Base-by-base conservation (phyloP, 1,140 invertebrate genomes). In the Caenorhabditis briggsae region DNA sequence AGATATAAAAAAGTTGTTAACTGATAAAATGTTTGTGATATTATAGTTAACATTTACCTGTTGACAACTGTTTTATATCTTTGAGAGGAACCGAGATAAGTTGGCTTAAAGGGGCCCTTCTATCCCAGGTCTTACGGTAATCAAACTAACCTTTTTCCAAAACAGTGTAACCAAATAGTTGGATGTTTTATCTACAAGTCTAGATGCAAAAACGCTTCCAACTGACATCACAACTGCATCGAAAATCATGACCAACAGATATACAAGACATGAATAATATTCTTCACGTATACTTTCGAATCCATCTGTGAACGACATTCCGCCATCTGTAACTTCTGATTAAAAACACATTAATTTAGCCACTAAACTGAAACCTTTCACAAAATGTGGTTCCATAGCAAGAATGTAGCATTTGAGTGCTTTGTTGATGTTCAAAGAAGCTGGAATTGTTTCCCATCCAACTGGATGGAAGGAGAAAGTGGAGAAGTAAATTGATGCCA, bases 281-380 rank as follows among this genome's bases (percentile, higher is more conserved):
- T n/a, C 56, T 2, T 58, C 56, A n/a, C 56, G 56, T 20, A 8
- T n/a, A 58, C 56, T 58, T 18, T 8, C n/a, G n/a, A 58, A 58
- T 58, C 56, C 56, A 58, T 58, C 56, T n/a, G 56, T n/a, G n/a
- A 58, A 58, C 5, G 56, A 58, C 56, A 58, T 58, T 58, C 56
- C 56, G n/a, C n/a, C 56, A 20, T 58, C 56, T 58, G 56, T 6
- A 58, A 20, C n/a, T 58, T n/a, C 14, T 5, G n/a, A 33, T 33
- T 33, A 33, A 33, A n/a, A n/a, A n/a, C n/a, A n/a, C n/a, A n/a
- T n/a, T n/a, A n/a, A n/a, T n/a, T n/a, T n/a, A n/a, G n/a, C n/a
- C n/a, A n/a, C n/a, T n/a, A n/a, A 33, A 33, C 33, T 33, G 16
- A n/a, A 58, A 58, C 56, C 56, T 58, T 58, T 58, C 16, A 58